Percentiles rank a stretch among this genome's conserved stretches.
phyloP scores from a whole-genome alignment of 1,140 invertebrate species.

The Anoplophora glabripennis region DNA sequence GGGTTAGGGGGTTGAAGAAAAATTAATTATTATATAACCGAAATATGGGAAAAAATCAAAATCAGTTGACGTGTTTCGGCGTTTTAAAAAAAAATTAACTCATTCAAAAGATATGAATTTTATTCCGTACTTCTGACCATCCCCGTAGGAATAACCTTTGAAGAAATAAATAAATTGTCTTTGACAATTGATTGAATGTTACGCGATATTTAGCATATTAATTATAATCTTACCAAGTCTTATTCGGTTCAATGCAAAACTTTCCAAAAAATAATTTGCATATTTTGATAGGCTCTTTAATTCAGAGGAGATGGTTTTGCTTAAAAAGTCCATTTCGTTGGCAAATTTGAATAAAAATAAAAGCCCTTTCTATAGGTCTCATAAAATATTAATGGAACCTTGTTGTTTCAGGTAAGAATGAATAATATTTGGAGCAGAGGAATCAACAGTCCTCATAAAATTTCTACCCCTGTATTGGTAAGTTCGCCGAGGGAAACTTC shows the following conservation, averaged over 20 bases:
- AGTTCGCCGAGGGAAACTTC: too few relatives aligned
- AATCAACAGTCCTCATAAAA: background rate
- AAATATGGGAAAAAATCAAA: too few relatives aligned
- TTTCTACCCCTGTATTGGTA: too few relatives aligned
- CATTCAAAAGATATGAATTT: too few relatives aligned
- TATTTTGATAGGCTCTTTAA: constrained; percentile 20
- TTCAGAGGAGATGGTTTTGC: constrained; percentile 17
- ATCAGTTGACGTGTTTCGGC: too few relatives aligned
- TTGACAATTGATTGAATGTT: too few relatives aligned
- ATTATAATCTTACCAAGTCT: constrained; percentile 16
- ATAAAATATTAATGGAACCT: constrained; percentile 30
- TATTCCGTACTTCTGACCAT: too few relatives aligned
- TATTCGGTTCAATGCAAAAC: constrained; percentile 10
- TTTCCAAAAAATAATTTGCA: constrained; percentile 16
- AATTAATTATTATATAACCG: too few relatives aligned
- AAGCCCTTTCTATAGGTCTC: constrained; percentile 23
- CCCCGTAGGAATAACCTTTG: too few relatives aligned
- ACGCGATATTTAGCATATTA: constrained; percentile 19
- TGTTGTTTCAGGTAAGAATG: constrained; percentile 29
- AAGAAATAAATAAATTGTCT: too few relatives aligned
- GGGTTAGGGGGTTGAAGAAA: too few relatives aligned
- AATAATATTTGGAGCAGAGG: constrained; percentile 19
- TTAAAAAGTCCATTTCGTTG: constrained; percentile 20
- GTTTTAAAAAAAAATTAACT: too few relatives aligned
- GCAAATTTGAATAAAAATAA: constrained; percentile 28